Evolutionary conservation across 2,888 invertebrate genomes (phyloP).

Genomic region (Hybos culiciformis): DNA sequence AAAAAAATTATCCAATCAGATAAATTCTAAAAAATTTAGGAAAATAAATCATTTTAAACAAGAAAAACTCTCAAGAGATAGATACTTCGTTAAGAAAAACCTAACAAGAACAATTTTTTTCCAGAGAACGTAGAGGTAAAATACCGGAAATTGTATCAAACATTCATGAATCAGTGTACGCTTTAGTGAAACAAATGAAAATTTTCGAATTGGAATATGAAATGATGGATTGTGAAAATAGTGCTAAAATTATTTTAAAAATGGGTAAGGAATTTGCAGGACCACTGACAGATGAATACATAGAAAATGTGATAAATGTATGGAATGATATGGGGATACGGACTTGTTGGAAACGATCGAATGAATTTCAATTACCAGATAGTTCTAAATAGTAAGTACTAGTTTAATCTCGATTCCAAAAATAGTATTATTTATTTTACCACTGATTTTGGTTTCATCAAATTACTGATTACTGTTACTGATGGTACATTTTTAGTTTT

Average conservation of each 20-base stretch:
- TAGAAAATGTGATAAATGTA: slow-evolving; percentile 47
- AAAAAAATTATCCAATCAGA: no score
- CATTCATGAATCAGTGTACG: slow-evolving; percentile 60
- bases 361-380: slow-evolving; percentile 67
- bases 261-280: slow-evolving; percentile 40
- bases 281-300: slow-evolving; percentile 46
- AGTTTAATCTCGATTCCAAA: not conserved
- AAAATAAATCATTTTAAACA: no score
- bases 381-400: slow-evolving; percentile 69
- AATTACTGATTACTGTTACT: not conserved
- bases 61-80: no score
- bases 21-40: no score
- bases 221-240: slow-evolving; percentile 29
- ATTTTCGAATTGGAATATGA: slow-evolving; percentile 40
- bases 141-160: slow-evolving; percentile 54
- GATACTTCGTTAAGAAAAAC: no score
- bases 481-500: slow-evolving; percentile 45
- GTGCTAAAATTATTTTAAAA: slow-evolving; percentile 38
- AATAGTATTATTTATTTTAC: not conserved
- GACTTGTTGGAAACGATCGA: slow-evolving; percentile 52
- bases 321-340: slow-evolving; percentile 61
- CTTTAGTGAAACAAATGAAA: slow-evolving; percentile 46
- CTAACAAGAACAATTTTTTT: slow-evolving; percentile 15
- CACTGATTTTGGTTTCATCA: not conserved
- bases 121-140: slow-evolving; percentile 54